These are phyloP conservation scores for Apis cerana DNA, from an alignment of 1,140 invertebrate species.

Conservation along the genomic window DNA sequence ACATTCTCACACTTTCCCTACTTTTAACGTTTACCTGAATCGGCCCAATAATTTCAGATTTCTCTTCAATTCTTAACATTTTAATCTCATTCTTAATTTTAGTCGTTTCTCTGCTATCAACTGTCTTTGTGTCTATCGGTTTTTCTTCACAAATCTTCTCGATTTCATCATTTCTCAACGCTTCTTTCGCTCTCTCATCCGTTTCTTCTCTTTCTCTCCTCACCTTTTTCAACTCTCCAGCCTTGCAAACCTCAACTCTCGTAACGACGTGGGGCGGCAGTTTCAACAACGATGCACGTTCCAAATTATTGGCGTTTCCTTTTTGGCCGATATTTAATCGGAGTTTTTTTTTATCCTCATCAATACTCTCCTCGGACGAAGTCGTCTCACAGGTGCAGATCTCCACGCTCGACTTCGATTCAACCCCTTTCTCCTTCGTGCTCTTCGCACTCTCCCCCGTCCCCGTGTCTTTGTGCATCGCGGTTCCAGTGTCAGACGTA, in stretches of 20 bases:
- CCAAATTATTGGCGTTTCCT: neutral
- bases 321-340: slow-evolving; percentile 33
- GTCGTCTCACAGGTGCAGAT: slow-evolving; percentile 42
- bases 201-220: neutral
- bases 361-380: slow-evolving; percentile 60
- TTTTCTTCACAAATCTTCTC: no score
- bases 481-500: neutral
- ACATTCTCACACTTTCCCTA: no score
- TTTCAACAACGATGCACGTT: neutral
- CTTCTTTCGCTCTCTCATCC: no score
- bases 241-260: neutral
- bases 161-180: no score
- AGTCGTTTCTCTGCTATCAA: no score
- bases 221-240: neutral
- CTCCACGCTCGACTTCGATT: slow-evolving; percentile 12
- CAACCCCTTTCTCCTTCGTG: neutral
- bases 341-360: slow-evolving; percentile 71
- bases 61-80: no score
- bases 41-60: no score
- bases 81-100: no score
- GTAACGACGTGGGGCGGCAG: neutral
- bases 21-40: no score
- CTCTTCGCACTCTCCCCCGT: neutral
- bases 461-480: neutral
- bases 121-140: no score